phyloP scores from a whole-genome alignment of 2,888 invertebrate genomes.

The Helleia helle region DNA sequence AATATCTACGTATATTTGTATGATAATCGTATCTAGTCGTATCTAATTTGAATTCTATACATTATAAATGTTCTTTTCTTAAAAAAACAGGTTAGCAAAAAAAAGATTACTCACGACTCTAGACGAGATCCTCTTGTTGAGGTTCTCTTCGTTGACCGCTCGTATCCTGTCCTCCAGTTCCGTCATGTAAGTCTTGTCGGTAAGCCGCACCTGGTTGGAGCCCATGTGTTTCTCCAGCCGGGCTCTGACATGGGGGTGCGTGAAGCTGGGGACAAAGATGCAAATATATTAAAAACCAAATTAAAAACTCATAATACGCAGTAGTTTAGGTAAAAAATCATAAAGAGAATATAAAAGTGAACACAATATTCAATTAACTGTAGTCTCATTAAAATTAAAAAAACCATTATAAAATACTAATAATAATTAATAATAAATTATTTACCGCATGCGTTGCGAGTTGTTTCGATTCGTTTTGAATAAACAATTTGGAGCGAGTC shows the following conservation, averaged over 20 bases:
- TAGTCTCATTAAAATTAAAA: too few species aligned
- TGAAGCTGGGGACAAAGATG: constrained; percentile 59
- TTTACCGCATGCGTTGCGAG: constrained; percentile 29
- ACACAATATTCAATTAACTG: constrained; percentile 7
- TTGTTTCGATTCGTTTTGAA: constrained; percentile 40
- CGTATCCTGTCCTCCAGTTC: constrained; percentile 76
- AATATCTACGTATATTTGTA: too few species aligned
- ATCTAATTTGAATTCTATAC: too few species aligned
- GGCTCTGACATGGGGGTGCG: constrained; percentile 76
- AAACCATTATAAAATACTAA: too few species aligned
- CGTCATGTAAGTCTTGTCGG: constrained; percentile 80
- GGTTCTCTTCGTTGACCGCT: constrained; percentile 76
- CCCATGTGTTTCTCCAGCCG: constrained; percentile 82
- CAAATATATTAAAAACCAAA: background rate
- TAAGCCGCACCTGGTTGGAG: constrained; percentile 77
- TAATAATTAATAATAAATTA: background rate
- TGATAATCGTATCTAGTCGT: too few species aligned
- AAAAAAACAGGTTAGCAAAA: background rate
- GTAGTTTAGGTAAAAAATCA: too few species aligned
- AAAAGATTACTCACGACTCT: constrained; percentile 70
- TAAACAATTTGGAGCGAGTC: constrained; percentile 24
- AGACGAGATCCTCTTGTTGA: constrained; percentile 75
- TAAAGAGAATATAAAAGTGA: too few species aligned
- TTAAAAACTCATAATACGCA: too few species aligned
- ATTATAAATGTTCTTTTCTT: too few species aligned